Base-by-base conservation (phyloP, 2,113 vertebrate genomes). In the Danionella cerebrum region DNA sequence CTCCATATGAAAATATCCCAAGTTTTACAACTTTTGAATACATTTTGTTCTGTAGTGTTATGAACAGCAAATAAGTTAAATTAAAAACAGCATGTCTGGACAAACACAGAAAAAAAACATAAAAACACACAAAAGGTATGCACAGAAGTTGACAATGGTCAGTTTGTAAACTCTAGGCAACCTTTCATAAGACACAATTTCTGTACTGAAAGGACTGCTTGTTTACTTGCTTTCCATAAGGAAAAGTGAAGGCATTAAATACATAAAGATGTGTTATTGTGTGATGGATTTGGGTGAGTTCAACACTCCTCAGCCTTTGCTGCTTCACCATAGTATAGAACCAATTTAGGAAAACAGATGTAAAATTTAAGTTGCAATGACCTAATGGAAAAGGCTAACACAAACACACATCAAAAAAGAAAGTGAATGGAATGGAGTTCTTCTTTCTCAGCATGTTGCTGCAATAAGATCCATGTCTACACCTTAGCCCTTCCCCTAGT, bases 1-100 rank as follows among this genome's bases (percentile, higher is more conserved):
- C 41, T 58, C 41, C 63, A 60, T 79, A 72, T 42, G 63, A 77
- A 74, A 79, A 79, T 75, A 79, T 73, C 55, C 58, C 41, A 65
- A 51, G 22, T 47, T 75, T 58, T 64, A 59, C 48, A 72, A 27
- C 22, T 57, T 42, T 55, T 73, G 71, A 72, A 76, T 66, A 76
- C 58, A 74, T 65, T 47, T 71, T 70, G 67, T 73, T 75, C 57
- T 42, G 70, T 80, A 80, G 78, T 80, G 78, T 76, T 52, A 77
- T 52, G 44, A 42, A 44, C 51, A 74, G 70, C 44, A 70, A 76
- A 73, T 70, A 78, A 76, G 76, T 73, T 73, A 76, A 71, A 73
- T 16, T 16, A 52, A 51, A 55, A 65, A 53, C 19, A 72, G 14
- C 51, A 65, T 55, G 39, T 65, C 16, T 57, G 52, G 63, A 70